A percentile compares a stretch with the other conserved stretches of the same genome.
These are phyloP conservation scores for Chlorodrepanis virens DNA, from an alignment of 2,113 vertebrate genomes.

Conservation along the genomic window DNA sequence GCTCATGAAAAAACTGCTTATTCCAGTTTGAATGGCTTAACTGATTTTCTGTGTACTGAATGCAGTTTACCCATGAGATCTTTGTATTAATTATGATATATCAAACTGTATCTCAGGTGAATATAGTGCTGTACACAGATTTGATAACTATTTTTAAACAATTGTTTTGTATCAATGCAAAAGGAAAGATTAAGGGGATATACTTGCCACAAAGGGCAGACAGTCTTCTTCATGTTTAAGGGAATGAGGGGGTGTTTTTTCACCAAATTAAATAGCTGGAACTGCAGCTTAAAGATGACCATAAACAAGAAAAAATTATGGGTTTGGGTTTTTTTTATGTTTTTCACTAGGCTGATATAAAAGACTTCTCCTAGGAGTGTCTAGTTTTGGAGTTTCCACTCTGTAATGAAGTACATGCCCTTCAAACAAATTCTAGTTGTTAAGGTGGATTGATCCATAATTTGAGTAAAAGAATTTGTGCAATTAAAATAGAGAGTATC, in stretches of 20 bases:
- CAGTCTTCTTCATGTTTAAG: neutral
- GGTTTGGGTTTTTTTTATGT: neutral
- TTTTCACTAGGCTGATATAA: neutral
- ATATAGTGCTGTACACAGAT: neutral
- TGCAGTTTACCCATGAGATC: neutral
- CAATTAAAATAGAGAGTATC: constrained; percentile 7
- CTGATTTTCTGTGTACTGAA: neutral
- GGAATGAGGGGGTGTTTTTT: neutral
- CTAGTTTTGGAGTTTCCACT: constrained; percentile 27
- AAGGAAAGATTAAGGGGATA: neutral
- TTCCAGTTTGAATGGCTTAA: neutral
- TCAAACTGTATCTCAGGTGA: neutral
- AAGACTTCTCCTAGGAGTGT: neutral
- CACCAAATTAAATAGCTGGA: constrained; percentile 6
- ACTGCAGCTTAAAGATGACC: neutral
- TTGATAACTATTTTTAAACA: neutral
- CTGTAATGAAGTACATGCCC: neutral
- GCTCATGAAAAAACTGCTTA: neutral
- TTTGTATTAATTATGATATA: neutral
- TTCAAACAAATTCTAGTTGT: constrained; percentile 35
- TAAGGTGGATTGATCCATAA: neutral
- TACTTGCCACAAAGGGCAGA: neutral
- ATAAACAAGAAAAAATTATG: neutral
- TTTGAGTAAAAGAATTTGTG: neutral
- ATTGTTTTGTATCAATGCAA: neutral